These are phyloP conservation scores for Zeuzera pyrina DNA, from an alignment of 2,888 invertebrate genomes.

Conservation along the genomic window DNA sequence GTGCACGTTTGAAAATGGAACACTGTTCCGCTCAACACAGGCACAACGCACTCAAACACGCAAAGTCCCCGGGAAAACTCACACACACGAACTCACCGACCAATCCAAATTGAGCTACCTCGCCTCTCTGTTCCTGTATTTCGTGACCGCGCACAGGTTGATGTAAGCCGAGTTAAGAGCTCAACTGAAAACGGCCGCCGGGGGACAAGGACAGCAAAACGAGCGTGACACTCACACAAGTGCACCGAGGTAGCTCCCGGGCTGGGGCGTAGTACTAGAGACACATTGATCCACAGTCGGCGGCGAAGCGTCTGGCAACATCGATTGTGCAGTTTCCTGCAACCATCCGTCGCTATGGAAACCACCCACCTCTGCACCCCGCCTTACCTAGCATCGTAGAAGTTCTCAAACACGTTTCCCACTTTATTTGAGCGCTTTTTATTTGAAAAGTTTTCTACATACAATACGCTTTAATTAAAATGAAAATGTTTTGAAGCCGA, in stretches of 20 bases:
- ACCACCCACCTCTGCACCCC: conserved; percentile 57
- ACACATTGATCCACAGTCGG: conserved; percentile 70
- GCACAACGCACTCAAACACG: conserved; percentile 36
- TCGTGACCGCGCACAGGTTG: background rate
- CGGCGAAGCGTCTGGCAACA: conserved; percentile 60
- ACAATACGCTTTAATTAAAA: too few species aligned
- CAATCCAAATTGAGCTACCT: conserved; percentile 30
- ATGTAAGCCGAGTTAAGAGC: background rate
- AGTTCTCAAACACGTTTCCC: too few species aligned
- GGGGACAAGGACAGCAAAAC: background rate
- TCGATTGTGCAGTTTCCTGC: conserved; percentile 73
- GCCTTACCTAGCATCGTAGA: conserved; percentile 20
- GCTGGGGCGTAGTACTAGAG: conserved; percentile 71
- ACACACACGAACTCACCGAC: conserved; percentile 30
- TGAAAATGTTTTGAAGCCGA: too few species aligned
- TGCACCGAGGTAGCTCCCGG: conserved; percentile 47
- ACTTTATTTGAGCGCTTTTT: too few species aligned
- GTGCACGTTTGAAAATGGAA: conserved; percentile 50
- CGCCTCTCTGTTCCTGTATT: too few species aligned
- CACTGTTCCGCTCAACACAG: conserved; percentile 43
- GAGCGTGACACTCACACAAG: background rate
- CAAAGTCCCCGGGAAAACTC: conserved; percentile 44
- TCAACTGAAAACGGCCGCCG: conserved; percentile 1
- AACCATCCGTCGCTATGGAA: conserved; percentile 53
- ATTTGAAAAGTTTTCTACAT: too few species aligned